phyloP scores from a whole-genome alignment of 2,797 vertebrate species.

The Arremon aurantiirostris region DNA sequence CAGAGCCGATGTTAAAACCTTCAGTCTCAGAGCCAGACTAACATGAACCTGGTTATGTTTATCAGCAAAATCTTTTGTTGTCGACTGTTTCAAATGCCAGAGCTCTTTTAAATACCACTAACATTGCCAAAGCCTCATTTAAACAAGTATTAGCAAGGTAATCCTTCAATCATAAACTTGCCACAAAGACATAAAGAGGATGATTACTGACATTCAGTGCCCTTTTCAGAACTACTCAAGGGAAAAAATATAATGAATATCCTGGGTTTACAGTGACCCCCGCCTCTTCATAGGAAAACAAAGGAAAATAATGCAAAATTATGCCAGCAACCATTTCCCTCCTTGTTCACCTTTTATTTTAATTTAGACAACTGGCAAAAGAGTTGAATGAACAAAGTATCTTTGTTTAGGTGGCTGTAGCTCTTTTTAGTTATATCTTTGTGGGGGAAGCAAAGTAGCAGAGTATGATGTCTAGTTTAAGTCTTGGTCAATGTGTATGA shows the following conservation, averaged over 20 bases:
- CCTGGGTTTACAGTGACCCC: neutral
- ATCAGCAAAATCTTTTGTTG: conserved; percentile 25
- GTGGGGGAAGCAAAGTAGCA: neutral
- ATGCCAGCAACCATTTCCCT: neutral
- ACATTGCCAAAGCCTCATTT: conserved; percentile 56
- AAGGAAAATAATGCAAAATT: conserved; percentile 40
- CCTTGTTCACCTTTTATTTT: neutral
- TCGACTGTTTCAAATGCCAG: conserved; percentile 66
- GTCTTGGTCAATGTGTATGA: neutral
- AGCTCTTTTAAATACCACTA: conserved; percentile 67
- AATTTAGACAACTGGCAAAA: neutral
- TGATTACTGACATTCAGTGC: conserved; percentile 74
- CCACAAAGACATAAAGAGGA: conserved; percentile 57
- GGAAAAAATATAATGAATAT: conserved; percentile 75
- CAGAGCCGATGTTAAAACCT: conserved; percentile 14
- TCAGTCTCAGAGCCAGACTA: neutral
- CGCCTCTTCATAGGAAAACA: neutral
- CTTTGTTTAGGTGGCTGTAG: neutral
- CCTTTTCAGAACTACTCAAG: conserved; percentile 78
- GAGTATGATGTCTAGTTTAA: neutral
- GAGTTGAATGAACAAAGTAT: neutral
- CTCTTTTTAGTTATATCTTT: neutral
- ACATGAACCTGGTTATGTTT: neutral
- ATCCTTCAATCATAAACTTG: conserved; percentile 75
- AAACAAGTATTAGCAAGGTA: conserved; percentile 53